phyloP scores from a whole-genome alignment of 1,140 invertebrate genomes.

The Eumaeus atala region DNA sequence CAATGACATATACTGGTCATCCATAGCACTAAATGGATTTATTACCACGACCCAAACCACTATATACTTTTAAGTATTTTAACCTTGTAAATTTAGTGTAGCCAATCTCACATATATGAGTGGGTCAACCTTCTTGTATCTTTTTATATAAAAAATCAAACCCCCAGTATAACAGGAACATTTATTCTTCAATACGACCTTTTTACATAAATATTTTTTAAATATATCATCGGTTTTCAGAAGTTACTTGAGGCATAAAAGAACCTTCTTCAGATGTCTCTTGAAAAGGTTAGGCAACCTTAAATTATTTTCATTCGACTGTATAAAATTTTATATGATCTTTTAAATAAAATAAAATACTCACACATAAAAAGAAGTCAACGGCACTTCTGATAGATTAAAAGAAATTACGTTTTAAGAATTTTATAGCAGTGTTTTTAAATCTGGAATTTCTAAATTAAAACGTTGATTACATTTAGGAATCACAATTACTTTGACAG shows the following conservation, averaged over 20 bases:
- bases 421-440: neutral
- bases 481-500: neutral
- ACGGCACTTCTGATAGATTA: too few species aligned
- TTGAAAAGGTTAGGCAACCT: neutral
- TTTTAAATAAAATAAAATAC: too few species aligned
- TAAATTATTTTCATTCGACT: neutral
- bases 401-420: conserved; percentile 1
- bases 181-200: conserved; percentile 4
- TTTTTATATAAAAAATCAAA: too few species aligned
- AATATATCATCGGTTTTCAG: conserved; percentile 6
- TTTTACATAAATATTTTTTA: conserved; percentile 16
- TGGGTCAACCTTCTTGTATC: too few species aligned
- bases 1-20: too few species aligned
- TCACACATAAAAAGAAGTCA: neutral
- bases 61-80: too few species aligned
- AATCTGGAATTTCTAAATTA: neutral
- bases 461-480: neutral
- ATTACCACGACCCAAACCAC: too few species aligned
- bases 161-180: neutral
- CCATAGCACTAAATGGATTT: too few species aligned
- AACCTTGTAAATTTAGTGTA: too few species aligned
- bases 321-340: neutral
- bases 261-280: neutral
- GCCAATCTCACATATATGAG: too few species aligned
- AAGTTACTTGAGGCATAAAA: too few species aligned